These are phyloP conservation scores for Dromaius novaehollandiae DNA, from an alignment of 2,113 vertebrate species.

Conservation along the genomic window DNA sequence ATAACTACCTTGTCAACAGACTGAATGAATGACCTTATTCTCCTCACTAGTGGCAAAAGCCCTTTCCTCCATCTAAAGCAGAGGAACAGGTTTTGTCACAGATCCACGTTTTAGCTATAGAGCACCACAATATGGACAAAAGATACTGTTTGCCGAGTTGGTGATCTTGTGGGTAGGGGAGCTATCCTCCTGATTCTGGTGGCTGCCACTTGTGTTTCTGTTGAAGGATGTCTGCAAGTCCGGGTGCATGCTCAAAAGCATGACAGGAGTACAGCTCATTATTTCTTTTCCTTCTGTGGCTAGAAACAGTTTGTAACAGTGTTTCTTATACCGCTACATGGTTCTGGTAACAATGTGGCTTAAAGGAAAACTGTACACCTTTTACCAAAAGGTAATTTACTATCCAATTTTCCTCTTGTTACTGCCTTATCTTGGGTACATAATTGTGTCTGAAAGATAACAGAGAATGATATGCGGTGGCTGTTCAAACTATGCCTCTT, in stretches of 20 bases:
- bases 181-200: neutral
- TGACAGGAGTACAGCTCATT: neutral
- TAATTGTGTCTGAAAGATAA: neutral
- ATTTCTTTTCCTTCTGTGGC: no score
- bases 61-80: neutral
- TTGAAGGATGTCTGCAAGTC: neutral
- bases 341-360: neutral
- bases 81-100: neutral
- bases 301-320: neutral
- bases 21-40: neutral
- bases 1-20: fast-evolving
- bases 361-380: neutral
- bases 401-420: neutral
- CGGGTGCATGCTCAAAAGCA: neutral
- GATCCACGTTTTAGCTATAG: fast-evolving
- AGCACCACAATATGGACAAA: neutral
- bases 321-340: neutral
- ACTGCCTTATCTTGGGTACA: neutral
- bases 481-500: neutral
- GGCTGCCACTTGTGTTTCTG: neutral
- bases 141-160: neutral
- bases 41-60: neutral
- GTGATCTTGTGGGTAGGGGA: neutral
- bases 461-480: neutral
- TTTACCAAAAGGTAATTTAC: neutral